Evolutionary conservation across 2,113 vertebrate genomes (phyloP).

Genomic region (Laticauda colubrina): DNA sequence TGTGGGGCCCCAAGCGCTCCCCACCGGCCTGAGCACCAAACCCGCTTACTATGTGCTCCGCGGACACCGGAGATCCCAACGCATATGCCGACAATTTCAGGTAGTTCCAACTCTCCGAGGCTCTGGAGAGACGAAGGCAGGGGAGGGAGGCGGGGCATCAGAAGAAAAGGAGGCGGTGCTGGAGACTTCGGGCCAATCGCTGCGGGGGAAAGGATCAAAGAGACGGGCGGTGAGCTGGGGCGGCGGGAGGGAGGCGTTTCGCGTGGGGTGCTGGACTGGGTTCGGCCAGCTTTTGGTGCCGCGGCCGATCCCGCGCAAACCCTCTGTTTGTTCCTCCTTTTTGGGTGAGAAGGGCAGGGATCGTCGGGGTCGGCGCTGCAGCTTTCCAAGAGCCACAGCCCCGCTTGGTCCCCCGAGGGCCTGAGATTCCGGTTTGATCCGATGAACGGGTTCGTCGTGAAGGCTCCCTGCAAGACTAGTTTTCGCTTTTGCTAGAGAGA

Average conservation of each 20-base stretch:
- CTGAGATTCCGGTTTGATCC: background rate
- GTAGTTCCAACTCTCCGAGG: background rate
- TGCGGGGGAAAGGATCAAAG: background rate
- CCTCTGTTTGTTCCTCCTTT: background rate
- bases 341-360: background rate
- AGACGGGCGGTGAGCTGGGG: background rate
- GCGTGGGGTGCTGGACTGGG: background rate
- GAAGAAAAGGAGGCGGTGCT: background rate
- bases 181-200: background rate
- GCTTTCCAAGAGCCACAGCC: background rate
- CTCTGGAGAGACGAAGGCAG: background rate
- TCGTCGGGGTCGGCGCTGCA: background rate
- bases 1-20: too few relatives aligned
- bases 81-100: background rate
- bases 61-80: background rate
- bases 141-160: too few relatives aligned
- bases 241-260: rapidly evolving
- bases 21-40: background rate
- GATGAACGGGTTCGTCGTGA: background rate
- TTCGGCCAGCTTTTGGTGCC: background rate
- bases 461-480: background rate
- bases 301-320: background rate
- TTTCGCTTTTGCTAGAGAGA: background rate
- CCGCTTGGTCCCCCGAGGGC: background rate
- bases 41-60: slow-evolving; percentile 1